phyloP scores from a whole-genome alignment of 2,888 invertebrate genomes.

The Lymantria monacha region DNA sequence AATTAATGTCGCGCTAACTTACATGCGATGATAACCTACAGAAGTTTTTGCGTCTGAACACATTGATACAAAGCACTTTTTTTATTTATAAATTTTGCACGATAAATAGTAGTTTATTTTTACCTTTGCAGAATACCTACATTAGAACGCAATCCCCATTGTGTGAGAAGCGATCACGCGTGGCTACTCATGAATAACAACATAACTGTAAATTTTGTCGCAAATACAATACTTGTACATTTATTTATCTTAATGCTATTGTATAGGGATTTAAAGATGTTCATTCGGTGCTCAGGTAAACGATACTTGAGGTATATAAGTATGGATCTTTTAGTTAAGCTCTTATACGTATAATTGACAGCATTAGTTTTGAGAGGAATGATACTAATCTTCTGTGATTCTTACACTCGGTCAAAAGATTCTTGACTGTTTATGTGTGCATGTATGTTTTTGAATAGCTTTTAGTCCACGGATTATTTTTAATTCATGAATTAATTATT shows the following conservation, averaged over 20 bases:
- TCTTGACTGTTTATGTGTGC: constrained; percentile 24
- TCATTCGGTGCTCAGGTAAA: constrained; percentile 71
- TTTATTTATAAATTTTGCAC: too few relatives aligned
- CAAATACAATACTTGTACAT: constrained; percentile 60
- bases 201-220: constrained; percentile 72
- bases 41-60: too few relatives aligned
- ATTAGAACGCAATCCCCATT: constrained; percentile 45
- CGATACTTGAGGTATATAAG: constrained; percentile 47
- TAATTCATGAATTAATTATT: too few relatives aligned
- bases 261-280: constrained; percentile 57
- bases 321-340: constrained; percentile 44
- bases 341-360: constrained; percentile 47
- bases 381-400: constrained; percentile 55
- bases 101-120: neutral
- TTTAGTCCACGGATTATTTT: too few relatives aligned
- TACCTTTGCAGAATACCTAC: constrained; percentile 12
- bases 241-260: constrained; percentile 63
- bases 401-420: constrained; percentile 29
- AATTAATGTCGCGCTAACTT: too few relatives aligned
- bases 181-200: constrained; percentile 44
- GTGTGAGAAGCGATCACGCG: constrained; percentile 48
- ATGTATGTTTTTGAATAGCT: too few relatives aligned
- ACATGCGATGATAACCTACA: too few relatives aligned
- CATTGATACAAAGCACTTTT: too few relatives aligned
- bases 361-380: constrained; percentile 56